phyloP scores from a whole-genome alignment of 2,888 invertebrate species.

The Polymixis lichenea region DNA sequence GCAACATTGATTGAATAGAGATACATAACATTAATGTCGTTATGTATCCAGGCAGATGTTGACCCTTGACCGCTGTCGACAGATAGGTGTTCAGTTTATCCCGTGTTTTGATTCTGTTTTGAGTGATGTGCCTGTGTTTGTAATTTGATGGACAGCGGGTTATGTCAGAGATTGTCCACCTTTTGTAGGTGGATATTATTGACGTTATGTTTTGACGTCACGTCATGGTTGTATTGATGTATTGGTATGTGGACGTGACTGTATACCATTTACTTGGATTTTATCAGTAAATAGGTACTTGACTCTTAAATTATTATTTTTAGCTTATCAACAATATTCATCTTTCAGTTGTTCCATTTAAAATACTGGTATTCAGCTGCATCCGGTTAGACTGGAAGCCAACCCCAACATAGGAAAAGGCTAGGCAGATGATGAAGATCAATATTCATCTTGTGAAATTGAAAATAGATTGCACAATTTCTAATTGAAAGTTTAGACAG shows the following conservation, averaged over 20 bases:
- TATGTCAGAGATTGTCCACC: slow-evolving; percentile 66
- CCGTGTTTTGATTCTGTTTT: slow-evolving; percentile 65
- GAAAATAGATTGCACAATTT: neutral
- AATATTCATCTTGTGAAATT: neutral
- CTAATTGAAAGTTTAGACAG: neutral
- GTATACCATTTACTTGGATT: neutral
- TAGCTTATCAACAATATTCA: neutral
- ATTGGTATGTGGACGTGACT: neutral
- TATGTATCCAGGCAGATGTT: slow-evolving; percentile 79
- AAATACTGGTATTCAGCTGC: no score
- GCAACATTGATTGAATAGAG: slow-evolving; percentile 87
- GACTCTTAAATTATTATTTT: neutral
- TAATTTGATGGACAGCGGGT: slow-evolving; percentile 63
- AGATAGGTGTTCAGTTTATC: slow-evolving; percentile 74
- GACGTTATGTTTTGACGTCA: slow-evolving; percentile 48
- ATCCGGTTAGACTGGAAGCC: no score
- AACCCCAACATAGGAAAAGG: no score
- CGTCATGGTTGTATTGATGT: slow-evolving; percentile 3
- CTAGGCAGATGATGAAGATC: no score
- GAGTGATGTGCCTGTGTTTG: slow-evolving; percentile 65
- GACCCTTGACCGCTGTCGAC: slow-evolving; percentile 84
- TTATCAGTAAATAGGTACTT: neutral
- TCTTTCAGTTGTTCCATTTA: no score
- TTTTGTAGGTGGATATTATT: slow-evolving; percentile 30
- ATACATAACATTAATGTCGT: slow-evolving; percentile 89